phyloP scores from a whole-genome alignment of 1,140 invertebrate genomes.

The Teleopsis dalmanni region DNA sequence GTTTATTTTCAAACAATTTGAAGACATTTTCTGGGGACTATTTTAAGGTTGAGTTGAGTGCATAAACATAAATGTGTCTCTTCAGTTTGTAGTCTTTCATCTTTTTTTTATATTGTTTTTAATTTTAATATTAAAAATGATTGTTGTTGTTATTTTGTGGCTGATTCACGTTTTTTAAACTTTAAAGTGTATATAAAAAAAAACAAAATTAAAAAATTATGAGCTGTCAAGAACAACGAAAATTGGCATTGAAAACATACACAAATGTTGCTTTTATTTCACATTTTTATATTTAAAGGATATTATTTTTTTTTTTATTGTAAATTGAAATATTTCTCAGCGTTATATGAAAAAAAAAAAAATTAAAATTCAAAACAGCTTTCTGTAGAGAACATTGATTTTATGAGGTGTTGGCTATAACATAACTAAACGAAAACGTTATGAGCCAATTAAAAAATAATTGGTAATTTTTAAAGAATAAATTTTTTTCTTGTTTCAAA shows the following conservation, averaged over 20 bases:
- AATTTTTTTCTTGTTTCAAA: background rate
- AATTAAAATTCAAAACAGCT: background rate
- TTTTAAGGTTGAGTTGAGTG: background rate
- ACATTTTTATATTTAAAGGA: too few species aligned
- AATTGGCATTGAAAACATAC: conserved; percentile 3
- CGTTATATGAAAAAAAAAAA: too few species aligned
- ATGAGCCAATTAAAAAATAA: too few species aligned
- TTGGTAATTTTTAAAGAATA: too few species aligned
- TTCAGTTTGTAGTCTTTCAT: too few species aligned
- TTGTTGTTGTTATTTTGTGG: too few species aligned
- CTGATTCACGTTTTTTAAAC: background rate
- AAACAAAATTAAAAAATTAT: background rate
- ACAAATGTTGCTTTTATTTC: background rate
- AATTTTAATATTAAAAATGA: too few species aligned
- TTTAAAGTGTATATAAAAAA: background rate
- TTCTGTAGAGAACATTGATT: background rate
- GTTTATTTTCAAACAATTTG: conserved; percentile 16
- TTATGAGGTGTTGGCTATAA: conserved; percentile 1
- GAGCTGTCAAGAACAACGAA: background rate
- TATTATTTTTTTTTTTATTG: too few species aligned
- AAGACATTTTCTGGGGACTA: conserved; percentile 5
- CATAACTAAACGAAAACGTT: background rate
- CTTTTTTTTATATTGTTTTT: too few species aligned
- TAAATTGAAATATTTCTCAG: too few species aligned
- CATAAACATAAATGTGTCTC: too few species aligned